Conservation (phyloP, 2,113 vertebrate genomes). For the Myxocyprinus asiaticus region DNA sequence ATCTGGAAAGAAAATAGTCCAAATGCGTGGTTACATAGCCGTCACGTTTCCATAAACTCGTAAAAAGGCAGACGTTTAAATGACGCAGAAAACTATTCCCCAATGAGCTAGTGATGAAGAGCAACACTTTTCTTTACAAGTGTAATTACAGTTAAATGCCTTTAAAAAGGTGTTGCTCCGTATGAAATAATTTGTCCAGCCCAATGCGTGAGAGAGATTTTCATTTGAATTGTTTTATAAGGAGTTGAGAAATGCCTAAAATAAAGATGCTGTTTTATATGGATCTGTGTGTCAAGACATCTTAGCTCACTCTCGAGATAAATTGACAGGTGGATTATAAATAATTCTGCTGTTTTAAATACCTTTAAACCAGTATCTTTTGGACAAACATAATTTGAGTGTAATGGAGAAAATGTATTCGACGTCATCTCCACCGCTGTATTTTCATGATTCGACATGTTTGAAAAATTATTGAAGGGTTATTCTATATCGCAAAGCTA, state of each 20-base stretch:
- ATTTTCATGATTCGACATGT: no score
- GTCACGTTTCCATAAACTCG: constrained; percentile 61
- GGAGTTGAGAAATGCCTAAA: constrained; percentile 44
- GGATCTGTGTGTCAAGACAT: no score
- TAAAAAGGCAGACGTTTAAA: constrained; percentile 73
- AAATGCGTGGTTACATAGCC: constrained; percentile 60
- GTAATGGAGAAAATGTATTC: no score
- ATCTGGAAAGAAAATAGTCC: constrained; percentile 59
- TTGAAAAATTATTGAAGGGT: no score
- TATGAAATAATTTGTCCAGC: constrained; percentile 67
- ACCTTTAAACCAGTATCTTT: no score
- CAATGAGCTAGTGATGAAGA: constrained; percentile 63
- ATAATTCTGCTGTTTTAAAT: no score
- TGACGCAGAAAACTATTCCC: constrained; percentile 74
- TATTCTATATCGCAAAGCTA: neutral
- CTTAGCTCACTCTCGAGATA: no score
- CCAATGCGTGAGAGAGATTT: constrained; percentile 59
- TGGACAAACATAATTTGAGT: no score
- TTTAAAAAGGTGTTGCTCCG: constrained; percentile 67
- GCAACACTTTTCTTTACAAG: constrained; percentile 65
- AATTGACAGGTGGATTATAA: no score
- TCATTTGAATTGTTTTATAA: constrained; percentile 44
- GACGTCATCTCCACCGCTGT: no score
- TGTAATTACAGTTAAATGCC: constrained; percentile 76
- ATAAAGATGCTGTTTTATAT: no score